Base-by-base conservation (phyloP, 37 sponge, comb jelly and placozoan species). In the Tethya wilhelma region DNA sequence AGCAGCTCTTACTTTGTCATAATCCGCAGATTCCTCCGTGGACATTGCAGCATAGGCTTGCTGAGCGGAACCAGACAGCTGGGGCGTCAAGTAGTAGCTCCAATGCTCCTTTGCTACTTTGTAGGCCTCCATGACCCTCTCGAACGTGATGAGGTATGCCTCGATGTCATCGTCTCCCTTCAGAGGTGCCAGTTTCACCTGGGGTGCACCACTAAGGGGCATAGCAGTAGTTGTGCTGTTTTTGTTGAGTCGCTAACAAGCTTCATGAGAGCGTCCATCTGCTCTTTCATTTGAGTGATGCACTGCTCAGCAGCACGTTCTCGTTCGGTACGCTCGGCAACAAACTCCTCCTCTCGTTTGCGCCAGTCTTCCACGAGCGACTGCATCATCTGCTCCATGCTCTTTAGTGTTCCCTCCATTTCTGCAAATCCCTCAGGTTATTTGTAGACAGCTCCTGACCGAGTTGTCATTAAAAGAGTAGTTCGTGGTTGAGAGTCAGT, bases 41-140 rank as follows among this genome's bases (percentile, higher is more conserved):
- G 58, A 19, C 25, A 84, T 12, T 0, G 84, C 84, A 19, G 76
- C 78, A 44, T 77, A 84, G 25, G 78, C 85, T 34, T 76, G 78
- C 60, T 69, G 77, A 1, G 72, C 85, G 44, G 43, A 77, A 22
- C 85, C 70, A 28, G 68, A 57, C 19, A 84, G 59, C 58, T 76
- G 68, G 2, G 78, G 71, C 14, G 86, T 78, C 45, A 77, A 29
- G 6, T 38, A 22, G 22, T 28, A 6, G 9, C 45, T 63, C 86
- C 70, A 85, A 29, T 38, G 28, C 12, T 71, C 64, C 63, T 71
- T 56, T 29, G 23, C 26, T 44, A 80, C 81, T 32, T 46, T 60
- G 39, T 69, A 68, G 12, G 71, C 71, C 2, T 7, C 40, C 56
- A 68, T 68, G 0, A 56, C 4, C 23, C 71, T 7, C 70, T 80